Evolutionary conservation across 2,888 invertebrate genomes (phyloP).

Genomic region (Drosophila hamatofila): DNA sequence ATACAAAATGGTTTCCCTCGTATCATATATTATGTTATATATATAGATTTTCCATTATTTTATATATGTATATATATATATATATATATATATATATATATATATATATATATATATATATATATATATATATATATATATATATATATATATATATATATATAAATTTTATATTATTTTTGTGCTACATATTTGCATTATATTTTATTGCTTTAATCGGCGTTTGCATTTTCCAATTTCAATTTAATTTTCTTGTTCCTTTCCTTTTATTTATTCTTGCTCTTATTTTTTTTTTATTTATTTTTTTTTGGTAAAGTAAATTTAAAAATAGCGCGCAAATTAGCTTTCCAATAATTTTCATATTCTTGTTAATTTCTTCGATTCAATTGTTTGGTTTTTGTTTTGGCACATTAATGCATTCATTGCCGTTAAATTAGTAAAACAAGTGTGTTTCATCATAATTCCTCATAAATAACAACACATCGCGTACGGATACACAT

Average conservation of each 20-base stretch:
- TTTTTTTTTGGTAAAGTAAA: constrained; percentile 37
- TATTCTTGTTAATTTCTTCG: constrained; percentile 4
- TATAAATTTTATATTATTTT: constrained; percentile 28
- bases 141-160: constrained; percentile 4
- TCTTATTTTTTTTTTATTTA: not conserved
- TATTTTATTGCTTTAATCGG: constrained; percentile 61
- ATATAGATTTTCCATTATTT: constrained; percentile 30
- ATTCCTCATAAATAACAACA: constrained; percentile 55
- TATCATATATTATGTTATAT: constrained; percentile 20
- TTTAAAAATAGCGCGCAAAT: constrained; percentile 40
- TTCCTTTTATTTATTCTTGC: not conserved
- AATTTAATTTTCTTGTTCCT: constrained; percentile 24
- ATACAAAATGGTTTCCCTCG: constrained; percentile 64
- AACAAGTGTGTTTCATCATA: constrained; percentile 41
- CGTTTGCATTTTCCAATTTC: constrained; percentile 31
- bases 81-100: constrained; percentile 10
- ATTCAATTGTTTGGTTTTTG: constrained; percentile 17
- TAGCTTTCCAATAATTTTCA: constrained; percentile 30
- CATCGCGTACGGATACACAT: constrained; percentile 31
- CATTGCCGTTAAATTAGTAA: constrained; percentile 39
- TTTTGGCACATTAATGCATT: constrained; percentile 72
- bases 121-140: constrained; percentile 5
- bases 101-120: constrained; percentile 1
- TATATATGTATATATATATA: constrained; percentile 1
- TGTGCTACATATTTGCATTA: constrained; percentile 52